phyloP scores from a whole-genome alignment of 2,797 vertebrate genomes.

The Fratercula arctica region DNA sequence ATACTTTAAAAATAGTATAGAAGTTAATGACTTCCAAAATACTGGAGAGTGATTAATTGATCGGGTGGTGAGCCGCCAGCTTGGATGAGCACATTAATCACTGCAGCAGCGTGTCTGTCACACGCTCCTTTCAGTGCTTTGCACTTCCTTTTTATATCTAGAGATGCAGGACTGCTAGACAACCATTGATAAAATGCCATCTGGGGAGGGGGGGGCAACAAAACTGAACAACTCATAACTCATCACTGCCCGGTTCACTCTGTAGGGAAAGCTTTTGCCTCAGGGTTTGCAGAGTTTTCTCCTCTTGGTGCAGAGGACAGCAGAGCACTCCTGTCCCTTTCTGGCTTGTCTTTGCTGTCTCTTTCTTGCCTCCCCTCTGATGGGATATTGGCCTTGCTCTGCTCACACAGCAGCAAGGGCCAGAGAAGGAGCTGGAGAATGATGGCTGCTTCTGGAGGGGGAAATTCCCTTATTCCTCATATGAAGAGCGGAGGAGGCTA shows the following conservation, averaged over 20 bases:
- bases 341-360: neutral
- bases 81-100: conserved; percentile 71
- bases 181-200: conserved; percentile 64
- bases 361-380: neutral
- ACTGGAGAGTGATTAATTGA: conserved; percentile 64
- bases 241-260: neutral
- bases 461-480: neutral
- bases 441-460: neutral
- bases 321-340: neutral
- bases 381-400: too few relatives aligned
- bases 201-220: neutral
- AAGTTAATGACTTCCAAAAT: conserved; percentile 54
- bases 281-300: conserved; percentile 34
- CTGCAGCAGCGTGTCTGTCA: conserved; percentile 33
- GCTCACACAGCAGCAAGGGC: neutral
- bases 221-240: conserved; percentile 12
- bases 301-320: neutral
- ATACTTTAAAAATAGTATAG: neutral
- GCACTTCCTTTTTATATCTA: conserved; percentile 51
- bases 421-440: accelerated
- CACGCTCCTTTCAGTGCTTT: conserved; percentile 41
- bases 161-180: conserved; percentile 43
- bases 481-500: neutral
- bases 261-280: conserved; percentile 25
- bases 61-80: neutral